These are phyloP conservation scores for Coluber constrictor DNA, from an alignment of 2,797 vertebrate genomes.

Conservation along the genomic window DNA sequence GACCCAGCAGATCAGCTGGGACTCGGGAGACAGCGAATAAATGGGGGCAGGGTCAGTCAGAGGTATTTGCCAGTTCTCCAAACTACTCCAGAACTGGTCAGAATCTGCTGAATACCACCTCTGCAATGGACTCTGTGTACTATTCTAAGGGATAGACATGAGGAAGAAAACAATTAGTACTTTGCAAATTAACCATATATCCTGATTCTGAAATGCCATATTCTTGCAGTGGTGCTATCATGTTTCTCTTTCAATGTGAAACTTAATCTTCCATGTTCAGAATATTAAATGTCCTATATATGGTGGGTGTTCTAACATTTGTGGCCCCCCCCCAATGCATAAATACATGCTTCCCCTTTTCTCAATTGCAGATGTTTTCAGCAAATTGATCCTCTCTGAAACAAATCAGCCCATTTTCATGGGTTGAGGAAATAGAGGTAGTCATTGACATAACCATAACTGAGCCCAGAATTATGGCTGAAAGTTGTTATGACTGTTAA, in stretches of 20 bases:
- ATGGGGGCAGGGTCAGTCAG: too few species aligned
- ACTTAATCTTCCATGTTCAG: neutral
- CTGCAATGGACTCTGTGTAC: neutral
- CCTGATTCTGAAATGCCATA: neutral
- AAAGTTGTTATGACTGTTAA: neutral
- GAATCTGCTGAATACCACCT: too few species aligned
- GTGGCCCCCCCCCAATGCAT: too few species aligned
- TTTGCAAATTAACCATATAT: neutral
- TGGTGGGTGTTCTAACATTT: neutral
- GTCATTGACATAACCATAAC: neutral
- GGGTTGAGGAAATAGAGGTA: neutral
- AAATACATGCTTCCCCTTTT: neutral
- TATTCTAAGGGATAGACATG: neutral
- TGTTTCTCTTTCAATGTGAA: neutral
- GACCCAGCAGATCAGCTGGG: too few species aligned
- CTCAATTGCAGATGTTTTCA: neutral
- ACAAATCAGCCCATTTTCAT: neutral
- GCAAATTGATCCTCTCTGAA: neutral
- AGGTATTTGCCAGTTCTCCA: too few species aligned
- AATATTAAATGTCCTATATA: neutral
- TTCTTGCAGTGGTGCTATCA: neutral
- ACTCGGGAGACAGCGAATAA: too few species aligned
- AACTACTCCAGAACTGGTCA: too few species aligned
- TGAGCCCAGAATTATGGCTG: neutral
- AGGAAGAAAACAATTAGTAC: neutral